Conservation (phyloP, 1,140 invertebrate species). For the Drosophila prosaltans region DNA sequence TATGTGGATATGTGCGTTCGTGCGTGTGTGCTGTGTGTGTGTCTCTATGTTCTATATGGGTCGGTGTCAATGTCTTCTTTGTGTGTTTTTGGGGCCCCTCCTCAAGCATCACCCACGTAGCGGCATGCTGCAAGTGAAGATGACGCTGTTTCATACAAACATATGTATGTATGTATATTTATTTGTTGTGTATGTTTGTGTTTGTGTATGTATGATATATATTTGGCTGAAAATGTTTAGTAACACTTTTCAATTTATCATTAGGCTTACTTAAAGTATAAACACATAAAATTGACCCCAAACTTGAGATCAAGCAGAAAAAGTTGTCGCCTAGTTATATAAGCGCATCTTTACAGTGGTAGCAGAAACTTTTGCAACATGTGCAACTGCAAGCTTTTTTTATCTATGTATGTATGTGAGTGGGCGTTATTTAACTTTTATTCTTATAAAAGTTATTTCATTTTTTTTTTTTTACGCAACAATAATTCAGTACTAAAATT, state of each 20-base stretch:
- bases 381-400: neutral
- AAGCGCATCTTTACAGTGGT: neutral
- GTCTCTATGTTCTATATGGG: neutral
- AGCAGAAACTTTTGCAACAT: neutral
- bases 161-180: too few relatives aligned
- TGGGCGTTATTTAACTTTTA: too few relatives aligned
- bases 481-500: too few relatives aligned
- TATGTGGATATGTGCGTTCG: neutral
- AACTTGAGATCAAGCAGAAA: neutral
- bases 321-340: neutral
- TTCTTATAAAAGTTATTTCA: neutral
- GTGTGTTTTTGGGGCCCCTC: conserved; percentile 7
- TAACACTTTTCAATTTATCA: neutral
- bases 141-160: neutral
- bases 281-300: neutral
- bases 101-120: conserved; percentile 4
- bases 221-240: neutral
- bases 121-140: conserved; percentile 3
- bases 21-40: neutral
- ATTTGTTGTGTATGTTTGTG: conserved; percentile 5
- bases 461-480: too few relatives aligned
- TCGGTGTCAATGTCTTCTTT: neutral
- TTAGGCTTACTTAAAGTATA: conserved; percentile 4
- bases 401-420: neutral
- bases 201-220: neutral